A percentile compares a stretch with the other conserved stretches of the same genome.
Conservation (phyloP, 1,140 invertebrate genomes). For the Sinonovacula constricta region DNA sequence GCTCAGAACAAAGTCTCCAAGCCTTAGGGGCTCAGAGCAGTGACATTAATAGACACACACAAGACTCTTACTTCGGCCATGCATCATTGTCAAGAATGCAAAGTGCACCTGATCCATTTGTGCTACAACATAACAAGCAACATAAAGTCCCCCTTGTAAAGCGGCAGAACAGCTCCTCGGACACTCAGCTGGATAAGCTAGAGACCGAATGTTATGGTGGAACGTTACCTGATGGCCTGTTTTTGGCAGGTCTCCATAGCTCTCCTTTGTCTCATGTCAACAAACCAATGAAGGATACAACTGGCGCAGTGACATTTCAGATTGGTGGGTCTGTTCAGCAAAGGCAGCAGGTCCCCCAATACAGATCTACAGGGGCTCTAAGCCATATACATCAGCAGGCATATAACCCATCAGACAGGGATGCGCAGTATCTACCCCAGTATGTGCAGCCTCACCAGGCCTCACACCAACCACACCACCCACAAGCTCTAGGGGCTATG, state of each 20-base stretch:
- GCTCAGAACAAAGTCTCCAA: no score
- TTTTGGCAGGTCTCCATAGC: constrained; percentile 25
- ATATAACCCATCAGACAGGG: constrained; percentile 5
- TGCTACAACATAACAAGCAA: constrained; percentile 19
- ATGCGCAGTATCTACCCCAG: constrained; percentile 4
- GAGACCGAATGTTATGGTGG: constrained; percentile 14
- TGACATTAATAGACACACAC: no score
- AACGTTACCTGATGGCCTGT: no score
- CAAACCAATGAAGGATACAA: constrained; percentile 10
- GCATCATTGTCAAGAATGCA: constrained; percentile 59
- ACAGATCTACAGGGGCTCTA: neutral
- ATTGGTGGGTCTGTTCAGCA: constrained; percentile 25
- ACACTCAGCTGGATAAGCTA: constrained; percentile 83
- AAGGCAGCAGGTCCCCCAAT: neutral
- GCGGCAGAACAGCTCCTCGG: constrained; percentile 81
- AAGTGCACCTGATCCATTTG: constrained; percentile 58
- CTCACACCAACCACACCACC: no score
- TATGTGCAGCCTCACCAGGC: constrained; percentile 2
- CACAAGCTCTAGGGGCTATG: no score
- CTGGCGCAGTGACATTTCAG: constrained; percentile 44
- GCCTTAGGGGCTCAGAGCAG: no score
- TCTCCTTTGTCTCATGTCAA: neutral
- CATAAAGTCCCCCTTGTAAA: constrained; percentile 46
- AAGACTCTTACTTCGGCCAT: constrained; percentile 52
- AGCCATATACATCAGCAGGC: neutral